phyloP scores from a whole-genome alignment of 1,140 invertebrate genomes.

The Diploscapter pachys region DNA sequence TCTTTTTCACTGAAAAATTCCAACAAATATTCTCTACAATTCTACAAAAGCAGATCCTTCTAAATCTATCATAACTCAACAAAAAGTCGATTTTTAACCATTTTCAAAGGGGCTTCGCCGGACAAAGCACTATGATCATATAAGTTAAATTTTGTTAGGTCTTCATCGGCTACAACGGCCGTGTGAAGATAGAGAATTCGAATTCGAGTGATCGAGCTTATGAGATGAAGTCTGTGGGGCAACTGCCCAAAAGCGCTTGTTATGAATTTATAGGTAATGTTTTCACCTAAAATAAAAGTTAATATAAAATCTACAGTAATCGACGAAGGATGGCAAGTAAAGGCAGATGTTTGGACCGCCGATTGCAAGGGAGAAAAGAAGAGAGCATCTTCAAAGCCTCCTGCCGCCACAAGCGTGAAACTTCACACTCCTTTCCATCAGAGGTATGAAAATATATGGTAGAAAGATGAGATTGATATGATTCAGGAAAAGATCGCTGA shows the following conservation, averaged over 20 bases:
- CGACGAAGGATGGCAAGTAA: slow-evolving; percentile 52
- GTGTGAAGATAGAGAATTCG: slow-evolving; percentile 47
- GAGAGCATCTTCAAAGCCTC: not conserved
- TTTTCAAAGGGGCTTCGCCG: too few species aligned
- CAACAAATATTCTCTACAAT: not conserved
- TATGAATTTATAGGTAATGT: slow-evolving; percentile 35
- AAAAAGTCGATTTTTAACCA: too few species aligned
- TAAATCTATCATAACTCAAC: too few species aligned
- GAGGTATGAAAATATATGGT: slow-evolving; percentile 9
- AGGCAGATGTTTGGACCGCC: slow-evolving; percentile 47
- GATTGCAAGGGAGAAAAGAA: slow-evolving; percentile 30
- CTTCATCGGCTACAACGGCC: slow-evolving; percentile 52
- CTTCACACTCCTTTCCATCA: slow-evolving; percentile 24
- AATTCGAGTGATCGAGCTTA: slow-evolving; percentile 33
- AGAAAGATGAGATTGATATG: not conserved
- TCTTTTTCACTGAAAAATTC: too few species aligned
- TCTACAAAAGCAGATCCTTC: slow-evolving; percentile 19
- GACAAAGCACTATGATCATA: not conserved
- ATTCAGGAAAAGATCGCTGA: slow-evolving; percentile 23
- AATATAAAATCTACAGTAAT: slow-evolving; percentile 30
- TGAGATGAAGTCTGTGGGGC: slow-evolving; percentile 29
- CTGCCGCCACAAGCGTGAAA: not conserved
- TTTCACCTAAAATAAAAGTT: slow-evolving; percentile 32
- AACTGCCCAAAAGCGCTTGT: slow-evolving; percentile 23
- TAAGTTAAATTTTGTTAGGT: slow-evolving; percentile 39